Evolutionary conservation across 2,888 invertebrate genomes (phyloP), one percentile per base, ranked within the genome.

Genomic region (Augochlorella aurata): DNA sequence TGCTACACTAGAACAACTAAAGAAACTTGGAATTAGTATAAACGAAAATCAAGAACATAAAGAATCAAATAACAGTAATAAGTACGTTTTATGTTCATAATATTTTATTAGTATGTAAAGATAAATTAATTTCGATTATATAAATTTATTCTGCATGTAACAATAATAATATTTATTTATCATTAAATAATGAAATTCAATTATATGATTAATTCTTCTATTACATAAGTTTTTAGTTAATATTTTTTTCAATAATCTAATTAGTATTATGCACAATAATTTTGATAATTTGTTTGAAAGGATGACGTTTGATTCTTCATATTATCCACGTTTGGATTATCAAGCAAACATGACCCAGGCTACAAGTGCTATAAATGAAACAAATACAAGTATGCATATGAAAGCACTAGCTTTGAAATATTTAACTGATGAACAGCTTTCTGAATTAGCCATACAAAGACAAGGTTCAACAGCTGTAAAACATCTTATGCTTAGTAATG

Each of bases 321-420:
- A 89, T 80, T 92, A 92, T 84, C 91, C 92, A n/a, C 89, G 90
- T 65, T 70, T 92, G 77, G 90, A 92, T 81, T 87, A 86, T 58
- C 92, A 91, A 82, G 76, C 91, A 7, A 90, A 91, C 70, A 76
- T 91, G 76, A 85, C 89, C 1, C 90, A 91, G 47, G 85, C 88
- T 63, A 86, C 90, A 38, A 91, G 90, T 49, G 84, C 85, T 45
- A 86, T 90, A 66, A 89, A 89, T 45, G 93, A 94, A 80, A 92
- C 93, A 10, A 95, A 95, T 86, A 93, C 95, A 16, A 95, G 95
- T 90, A 94, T 94, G 92, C 94, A 94, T 54, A 95, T 95, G 87
- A 94, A 95, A 88, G 94, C 95, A 77, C 90, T 95, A 21, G 94
- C 95, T 61, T 93, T 95, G 93, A 95, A 95, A 87, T 95, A 95